Conservation (phyloP, 2,113 vertebrate species). For the Nestor notabilis region DNA sequence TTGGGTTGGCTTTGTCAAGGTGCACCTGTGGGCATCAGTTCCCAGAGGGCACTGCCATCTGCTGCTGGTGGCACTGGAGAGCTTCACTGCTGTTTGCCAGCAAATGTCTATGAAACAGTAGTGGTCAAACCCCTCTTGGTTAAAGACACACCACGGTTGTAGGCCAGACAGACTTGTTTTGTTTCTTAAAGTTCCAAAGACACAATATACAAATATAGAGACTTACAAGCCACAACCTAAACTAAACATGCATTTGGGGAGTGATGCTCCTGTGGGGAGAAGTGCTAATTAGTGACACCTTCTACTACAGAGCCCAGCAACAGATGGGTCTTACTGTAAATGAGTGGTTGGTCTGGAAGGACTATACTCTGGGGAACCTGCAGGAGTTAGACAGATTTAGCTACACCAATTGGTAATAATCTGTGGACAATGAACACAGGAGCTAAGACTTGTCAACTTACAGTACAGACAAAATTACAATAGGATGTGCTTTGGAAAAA, state of each 20-base stretch:
- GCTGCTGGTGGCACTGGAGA: slow-evolving; percentile 33
- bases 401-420: background rate
- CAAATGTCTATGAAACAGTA: background rate
- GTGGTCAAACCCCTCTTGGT: background rate
- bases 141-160: background rate
- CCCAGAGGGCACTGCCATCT: slow-evolving; percentile 66
- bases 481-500: background rate
- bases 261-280: background rate
- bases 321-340: slow-evolving; percentile 47
- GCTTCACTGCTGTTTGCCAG: background rate
- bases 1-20: background rate
- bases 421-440: background rate
- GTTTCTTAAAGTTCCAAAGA: background rate
- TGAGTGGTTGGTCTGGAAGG: slow-evolving; percentile 17
- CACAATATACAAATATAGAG: background rate
- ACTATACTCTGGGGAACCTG: slow-evolving; percentile 45
- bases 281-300: slow-evolving; percentile 43
- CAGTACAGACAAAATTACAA: background rate
- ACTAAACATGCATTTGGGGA: background rate
- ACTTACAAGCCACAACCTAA: background rate
- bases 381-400: slow-evolving; percentile 31
- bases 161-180: background rate
- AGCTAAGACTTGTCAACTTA: background rate
- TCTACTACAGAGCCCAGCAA: slow-evolving; percentile 42
- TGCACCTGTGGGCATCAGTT: background rate